A percentile compares a stretch with the other conserved stretches of the same genome.
phyloP scores from a whole-genome alignment of 2,888 invertebrate species.

The Scrobipalpa atriplicella region DNA sequence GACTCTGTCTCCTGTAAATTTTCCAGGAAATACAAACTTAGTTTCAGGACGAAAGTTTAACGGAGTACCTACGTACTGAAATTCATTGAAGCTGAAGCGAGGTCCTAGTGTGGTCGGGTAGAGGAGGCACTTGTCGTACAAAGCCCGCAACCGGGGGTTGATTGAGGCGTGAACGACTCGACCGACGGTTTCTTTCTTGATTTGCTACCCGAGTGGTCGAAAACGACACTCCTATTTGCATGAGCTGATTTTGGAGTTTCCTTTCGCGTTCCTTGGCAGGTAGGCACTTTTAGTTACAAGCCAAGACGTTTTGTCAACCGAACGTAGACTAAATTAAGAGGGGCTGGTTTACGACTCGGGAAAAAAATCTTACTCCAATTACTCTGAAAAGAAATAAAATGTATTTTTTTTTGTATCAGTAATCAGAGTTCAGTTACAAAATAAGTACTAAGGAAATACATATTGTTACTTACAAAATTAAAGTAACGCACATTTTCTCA shows the following conservation, averaged over 20 bases:
- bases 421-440: background rate
- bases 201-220: slow-evolving; percentile 78
- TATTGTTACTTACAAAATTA: too few relatives aligned
- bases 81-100: slow-evolving; percentile 29
- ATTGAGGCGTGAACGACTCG: slow-evolving; percentile 80
- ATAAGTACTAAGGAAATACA: background rate
- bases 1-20: background rate
- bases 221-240: slow-evolving; percentile 79
- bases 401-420: background rate
- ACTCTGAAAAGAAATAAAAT: background rate
- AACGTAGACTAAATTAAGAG: slow-evolving; percentile 7
- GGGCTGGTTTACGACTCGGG: background rate
- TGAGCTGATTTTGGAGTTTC: slow-evolving; percentile 69
- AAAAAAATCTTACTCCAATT: background rate
- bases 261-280: slow-evolving; percentile 45
- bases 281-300: slow-evolving; percentile 30
- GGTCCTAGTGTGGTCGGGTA: slow-evolving; percentile 58
- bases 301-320: slow-evolving; percentile 33
- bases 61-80: slow-evolving; percentile 13
- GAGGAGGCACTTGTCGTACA: slow-evolving; percentile 65
- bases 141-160: slow-evolving; percentile 75
- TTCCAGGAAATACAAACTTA: slow-evolving; percentile 2
- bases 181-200: slow-evolving; percentile 80
- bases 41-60: background rate
- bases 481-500: background rate